Evolutionary conservation across 2,797 vertebrate genomes (phyloP).

Genomic region (Pseudomugil tenellus): DNA sequence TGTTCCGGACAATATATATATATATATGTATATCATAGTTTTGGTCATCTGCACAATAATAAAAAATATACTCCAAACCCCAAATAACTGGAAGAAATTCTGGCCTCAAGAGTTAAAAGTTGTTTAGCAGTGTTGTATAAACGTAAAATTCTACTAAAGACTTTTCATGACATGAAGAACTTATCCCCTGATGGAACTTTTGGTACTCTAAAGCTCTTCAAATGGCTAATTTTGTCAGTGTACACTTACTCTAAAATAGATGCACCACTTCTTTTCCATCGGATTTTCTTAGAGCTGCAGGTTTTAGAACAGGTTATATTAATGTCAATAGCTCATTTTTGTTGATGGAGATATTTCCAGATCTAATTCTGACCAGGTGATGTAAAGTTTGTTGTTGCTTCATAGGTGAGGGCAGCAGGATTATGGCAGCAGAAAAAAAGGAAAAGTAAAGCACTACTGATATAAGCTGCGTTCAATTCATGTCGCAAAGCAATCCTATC

Average conservation of each 20-base stretch:
- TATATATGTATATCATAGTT: background rate
- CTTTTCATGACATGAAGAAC: background rate
- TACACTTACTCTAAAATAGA: background rate
- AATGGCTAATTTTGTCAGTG: background rate
- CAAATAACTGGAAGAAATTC: too few species aligned
- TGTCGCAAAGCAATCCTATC: constrained; percentile 32
- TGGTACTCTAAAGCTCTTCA: background rate
- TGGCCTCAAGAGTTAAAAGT: background rate
- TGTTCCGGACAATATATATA: too few species aligned
- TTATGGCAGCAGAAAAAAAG: background rate
- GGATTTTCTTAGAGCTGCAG: background rate
- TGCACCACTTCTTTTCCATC: background rate
- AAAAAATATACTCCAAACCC: too few species aligned
- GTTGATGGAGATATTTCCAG: background rate
- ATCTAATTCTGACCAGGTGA: background rate
- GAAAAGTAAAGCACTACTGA: constrained; percentile 2
- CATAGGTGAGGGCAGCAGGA: background rate
- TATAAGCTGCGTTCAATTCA: constrained; percentile 29
- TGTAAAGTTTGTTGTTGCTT: constrained; percentile 1
- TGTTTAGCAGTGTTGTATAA: background rate
- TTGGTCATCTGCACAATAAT: background rate
- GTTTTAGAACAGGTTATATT: background rate
- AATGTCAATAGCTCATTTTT: background rate
- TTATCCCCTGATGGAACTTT: background rate
- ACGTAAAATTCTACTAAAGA: background rate